Conservation (phyloP, 2,888 invertebrate genomes). For the Tachina fera region DNA sequence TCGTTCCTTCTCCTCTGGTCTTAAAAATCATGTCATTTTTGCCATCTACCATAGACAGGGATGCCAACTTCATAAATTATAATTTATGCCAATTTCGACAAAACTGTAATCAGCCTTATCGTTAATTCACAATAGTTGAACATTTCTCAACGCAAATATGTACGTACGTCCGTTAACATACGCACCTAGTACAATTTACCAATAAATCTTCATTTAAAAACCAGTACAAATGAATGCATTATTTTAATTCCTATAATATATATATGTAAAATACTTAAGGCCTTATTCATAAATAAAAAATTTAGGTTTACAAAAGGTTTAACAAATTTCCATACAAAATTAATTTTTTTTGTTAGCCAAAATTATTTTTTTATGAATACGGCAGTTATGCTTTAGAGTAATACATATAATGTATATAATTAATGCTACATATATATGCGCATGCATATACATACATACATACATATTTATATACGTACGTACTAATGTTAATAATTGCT, state of each 20-base stretch:
- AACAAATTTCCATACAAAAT: too few relatives aligned
- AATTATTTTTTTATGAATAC: too few relatives aligned
- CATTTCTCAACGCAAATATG: background rate
- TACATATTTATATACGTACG: too few relatives aligned
- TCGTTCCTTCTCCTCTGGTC: too few relatives aligned
- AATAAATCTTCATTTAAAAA: background rate
- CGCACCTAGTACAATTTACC: too few relatives aligned
- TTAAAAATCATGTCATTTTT: too few relatives aligned
- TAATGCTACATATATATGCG: background rate
- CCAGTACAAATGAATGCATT: conserved; percentile 6
- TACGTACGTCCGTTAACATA: background rate
- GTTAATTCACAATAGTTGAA: background rate
- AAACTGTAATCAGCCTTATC: background rate
- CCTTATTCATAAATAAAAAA: too few relatives aligned
- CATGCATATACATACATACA: background rate
- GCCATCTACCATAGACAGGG: background rate
- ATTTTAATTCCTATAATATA: background rate
- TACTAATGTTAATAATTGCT: conserved; percentile 29
- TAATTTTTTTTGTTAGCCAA: too few relatives aligned
- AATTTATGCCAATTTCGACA: too few relatives aligned
- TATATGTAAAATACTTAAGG: conserved; percentile 17
- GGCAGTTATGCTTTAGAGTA: too few relatives aligned
- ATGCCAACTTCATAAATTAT: background rate
- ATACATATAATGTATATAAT: background rate
- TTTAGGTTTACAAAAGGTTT: too few relatives aligned